Evolutionary conservation across 2,888 invertebrate species (phyloP).

Genomic region (Netelia melanura): DNA sequence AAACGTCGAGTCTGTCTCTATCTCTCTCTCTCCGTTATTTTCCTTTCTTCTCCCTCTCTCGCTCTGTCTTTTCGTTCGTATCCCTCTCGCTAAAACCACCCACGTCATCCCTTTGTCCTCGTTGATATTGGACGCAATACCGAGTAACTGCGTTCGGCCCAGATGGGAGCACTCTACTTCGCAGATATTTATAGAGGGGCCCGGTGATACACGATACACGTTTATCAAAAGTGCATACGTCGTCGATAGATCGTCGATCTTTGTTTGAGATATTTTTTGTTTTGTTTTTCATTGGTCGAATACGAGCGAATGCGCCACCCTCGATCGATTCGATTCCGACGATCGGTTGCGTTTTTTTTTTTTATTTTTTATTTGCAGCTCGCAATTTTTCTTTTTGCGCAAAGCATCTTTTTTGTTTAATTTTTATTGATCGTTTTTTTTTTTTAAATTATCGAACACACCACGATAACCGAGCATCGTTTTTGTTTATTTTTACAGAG

Average conservation of each 20-base stretch:
- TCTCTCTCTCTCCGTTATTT: background rate
- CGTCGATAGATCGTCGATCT: too few relatives aligned
- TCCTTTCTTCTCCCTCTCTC: conserved; percentile 14
- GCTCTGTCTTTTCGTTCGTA: conserved; percentile 4
- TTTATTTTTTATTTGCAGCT: too few relatives aligned
- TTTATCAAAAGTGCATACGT: too few relatives aligned
- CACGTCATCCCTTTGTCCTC: conserved; percentile 75
- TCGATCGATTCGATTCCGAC: too few relatives aligned
- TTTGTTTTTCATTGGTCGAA: too few relatives aligned
- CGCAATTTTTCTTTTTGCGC: background rate
- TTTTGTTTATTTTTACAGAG: conserved; percentile 78
- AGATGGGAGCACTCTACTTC: background rate
- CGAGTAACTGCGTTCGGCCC: conserved; percentile 17
- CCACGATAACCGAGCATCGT: conserved; percentile 31
- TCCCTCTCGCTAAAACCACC: conserved; percentile 70
- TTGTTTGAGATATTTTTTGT: too few relatives aligned
- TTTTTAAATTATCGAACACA: background rate
- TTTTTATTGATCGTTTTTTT: background rate
- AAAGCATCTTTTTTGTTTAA: too few relatives aligned
- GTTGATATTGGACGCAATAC: conserved; percentile 37
- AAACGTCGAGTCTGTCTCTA: conserved; percentile 34
- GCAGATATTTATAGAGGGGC: too few relatives aligned
- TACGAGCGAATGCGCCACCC: too few relatives aligned
- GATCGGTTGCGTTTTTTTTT: too few relatives aligned
- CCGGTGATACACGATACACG: too few relatives aligned